These are phyloP conservation scores for Pardalotus punctatus DNA, from an alignment of 2,113 vertebrate species.

Conservation along the genomic window DNA sequence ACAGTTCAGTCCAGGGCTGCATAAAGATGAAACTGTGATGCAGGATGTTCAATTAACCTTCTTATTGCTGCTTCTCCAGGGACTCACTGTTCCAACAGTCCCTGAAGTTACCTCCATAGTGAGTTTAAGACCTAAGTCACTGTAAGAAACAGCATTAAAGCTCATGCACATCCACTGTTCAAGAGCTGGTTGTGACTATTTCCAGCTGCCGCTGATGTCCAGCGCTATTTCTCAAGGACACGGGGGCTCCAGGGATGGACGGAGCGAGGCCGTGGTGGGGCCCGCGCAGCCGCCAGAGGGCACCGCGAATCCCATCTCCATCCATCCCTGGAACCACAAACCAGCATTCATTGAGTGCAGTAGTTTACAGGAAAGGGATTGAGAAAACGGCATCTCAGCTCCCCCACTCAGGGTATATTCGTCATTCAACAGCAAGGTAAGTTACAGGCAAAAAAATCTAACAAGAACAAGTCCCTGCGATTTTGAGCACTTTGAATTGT, in stretches of 20 bases:
- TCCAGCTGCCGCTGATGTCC: not conserved
- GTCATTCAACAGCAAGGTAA: not conserved
- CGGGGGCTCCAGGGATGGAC: not conserved
- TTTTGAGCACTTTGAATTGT: not conserved
- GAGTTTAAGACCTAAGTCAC: not conserved
- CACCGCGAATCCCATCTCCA: not conserved
- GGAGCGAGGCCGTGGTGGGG: rapidly evolving
- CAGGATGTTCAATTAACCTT: not conserved
- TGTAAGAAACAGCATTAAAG: not conserved
- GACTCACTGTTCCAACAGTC: not conserved
- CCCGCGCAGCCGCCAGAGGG: not conserved
- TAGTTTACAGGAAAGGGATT: not conserved
- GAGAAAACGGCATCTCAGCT: not conserved
- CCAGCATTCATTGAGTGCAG: not conserved
- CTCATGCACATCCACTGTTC: not conserved
- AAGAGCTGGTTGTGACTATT: not conserved
- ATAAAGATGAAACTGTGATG: not conserved
- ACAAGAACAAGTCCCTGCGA: not conserved
- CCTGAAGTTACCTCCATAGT: not conserved
- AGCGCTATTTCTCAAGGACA: not conserved
- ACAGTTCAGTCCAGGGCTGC: not conserved
- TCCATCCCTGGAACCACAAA: not conserved
- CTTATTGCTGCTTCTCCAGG: not conserved
- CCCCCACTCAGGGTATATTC: rapidly evolving
- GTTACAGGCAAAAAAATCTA: not conserved